A percentile compares a stretch with the other conserved stretches of the same genome.
phyloP scores from a whole-genome alignment of 2,113 vertebrate genomes.

The Labeo rohita region DNA sequence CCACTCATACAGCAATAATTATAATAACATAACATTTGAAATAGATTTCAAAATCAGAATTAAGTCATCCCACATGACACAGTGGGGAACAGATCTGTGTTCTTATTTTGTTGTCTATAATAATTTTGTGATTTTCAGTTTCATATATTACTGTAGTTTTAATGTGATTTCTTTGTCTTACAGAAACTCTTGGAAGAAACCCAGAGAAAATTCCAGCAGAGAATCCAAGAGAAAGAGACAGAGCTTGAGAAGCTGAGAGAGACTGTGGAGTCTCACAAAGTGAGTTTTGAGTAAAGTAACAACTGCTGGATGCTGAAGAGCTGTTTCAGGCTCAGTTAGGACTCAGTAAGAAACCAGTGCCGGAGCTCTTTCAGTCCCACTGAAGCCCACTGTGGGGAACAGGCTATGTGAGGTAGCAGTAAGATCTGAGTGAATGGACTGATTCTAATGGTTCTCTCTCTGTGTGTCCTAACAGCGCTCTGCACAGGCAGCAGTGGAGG shows the following conservation, averaged over 20 bases:
- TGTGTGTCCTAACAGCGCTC: slow-evolving; percentile 40
- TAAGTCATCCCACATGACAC: background rate
- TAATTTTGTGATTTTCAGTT: background rate
- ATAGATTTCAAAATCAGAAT: background rate
- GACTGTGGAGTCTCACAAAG: background rate
- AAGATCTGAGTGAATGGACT: too few species aligned
- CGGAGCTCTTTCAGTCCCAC: background rate
- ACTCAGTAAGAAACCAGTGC: background rate
- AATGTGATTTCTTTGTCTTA: background rate
- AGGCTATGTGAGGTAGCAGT: background rate
- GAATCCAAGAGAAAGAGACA: background rate
- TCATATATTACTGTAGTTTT: background rate
- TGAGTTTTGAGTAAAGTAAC: background rate
- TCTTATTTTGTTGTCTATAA: too few species aligned
- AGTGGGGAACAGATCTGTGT: too few species aligned
- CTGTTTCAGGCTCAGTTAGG: background rate
- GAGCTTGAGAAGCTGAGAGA: background rate
- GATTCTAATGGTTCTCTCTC: background rate
- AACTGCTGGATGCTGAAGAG: background rate
- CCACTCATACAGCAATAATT: too few species aligned
- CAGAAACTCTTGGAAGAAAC: background rate
- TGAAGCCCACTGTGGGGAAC: background rate
- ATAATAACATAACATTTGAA: too few species aligned
- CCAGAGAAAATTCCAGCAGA: background rate
- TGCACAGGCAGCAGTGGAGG: slow-evolving; percentile 48